Conservation (phyloP, 30 jellyfish, hydroid and myxozoan genomes). For the Hydra vulgaris region DNA sequence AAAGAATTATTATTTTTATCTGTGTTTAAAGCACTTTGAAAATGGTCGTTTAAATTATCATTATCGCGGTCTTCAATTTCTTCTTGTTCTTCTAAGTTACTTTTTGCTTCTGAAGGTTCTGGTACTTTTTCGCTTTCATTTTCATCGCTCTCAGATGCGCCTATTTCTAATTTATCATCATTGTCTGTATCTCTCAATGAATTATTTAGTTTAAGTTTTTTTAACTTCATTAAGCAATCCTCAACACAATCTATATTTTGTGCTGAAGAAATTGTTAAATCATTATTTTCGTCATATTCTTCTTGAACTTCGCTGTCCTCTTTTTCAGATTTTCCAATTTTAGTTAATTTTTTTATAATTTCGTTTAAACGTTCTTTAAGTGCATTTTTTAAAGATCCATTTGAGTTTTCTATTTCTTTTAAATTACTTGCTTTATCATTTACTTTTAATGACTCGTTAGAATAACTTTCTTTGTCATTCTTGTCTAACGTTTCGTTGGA, state of each 20-base stretch:
- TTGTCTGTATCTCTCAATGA: neutral
- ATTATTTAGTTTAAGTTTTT: neutral
- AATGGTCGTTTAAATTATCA: neutral
- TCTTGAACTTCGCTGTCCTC: neutral
- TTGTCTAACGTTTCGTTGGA: no score
- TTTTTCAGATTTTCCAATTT: neutral
- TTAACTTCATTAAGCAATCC: neutral
- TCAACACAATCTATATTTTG: conserved; percentile 4
- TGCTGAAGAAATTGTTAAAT: neutral
- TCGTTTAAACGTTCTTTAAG: neutral
- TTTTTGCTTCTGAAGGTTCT: neutral
- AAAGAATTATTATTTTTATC: neutral
- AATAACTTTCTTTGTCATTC: conserved; percentile 21
- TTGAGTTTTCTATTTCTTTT: neutral
- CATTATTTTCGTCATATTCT: neutral
- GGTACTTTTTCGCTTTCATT: neutral
- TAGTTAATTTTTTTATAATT: neutral
- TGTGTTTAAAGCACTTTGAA: neutral
- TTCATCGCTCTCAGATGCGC: neutral
- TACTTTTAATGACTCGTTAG: no score
- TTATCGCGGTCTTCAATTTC: neutral
- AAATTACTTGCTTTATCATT: no score
- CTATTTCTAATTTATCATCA: neutral
- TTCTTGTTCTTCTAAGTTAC: neutral
- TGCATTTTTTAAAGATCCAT: neutral